Base-by-base conservation (phyloP, 1,140 invertebrate species). In the Drosophila serrata region DNA sequence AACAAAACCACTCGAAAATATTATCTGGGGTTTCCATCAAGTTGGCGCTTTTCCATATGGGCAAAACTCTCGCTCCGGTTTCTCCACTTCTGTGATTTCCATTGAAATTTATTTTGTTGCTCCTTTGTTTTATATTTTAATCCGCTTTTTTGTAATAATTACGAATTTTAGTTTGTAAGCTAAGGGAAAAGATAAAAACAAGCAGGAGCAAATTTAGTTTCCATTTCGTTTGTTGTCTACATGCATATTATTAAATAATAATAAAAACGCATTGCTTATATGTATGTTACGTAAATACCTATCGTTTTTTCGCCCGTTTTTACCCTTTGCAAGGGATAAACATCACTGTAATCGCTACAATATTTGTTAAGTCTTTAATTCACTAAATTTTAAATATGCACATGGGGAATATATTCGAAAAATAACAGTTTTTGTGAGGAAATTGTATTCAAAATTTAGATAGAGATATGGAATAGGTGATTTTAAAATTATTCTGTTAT, bases 101-200 rank as follows among this genome's bases (percentile, higher is more conserved):
- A 62, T 76, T 86, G 56, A 74, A 56, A 64, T 64, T 81, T 81
- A 57, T 60, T 75, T 70, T 46, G 58, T 82, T 73, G 63, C 67
- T 77, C 62, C 45, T 63, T 75, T 77, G 43, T 85, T 60, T 59
- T 80, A 42, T 64, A 39, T 57, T 73, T 67, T 78, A 77, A 73
- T 19, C 43, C 77, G 49, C 58, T 43, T 56, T 67, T 74, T 77
- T 80, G 70, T 81, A 86, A 81, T 75, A 70, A 59, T 64, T 85
- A 68, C 67, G 51, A 61, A 59, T 63, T 77, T 57, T 84, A 69
- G 68, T 85, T 69, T 51, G 55, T 79, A 79, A 72, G 53, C 68
- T 55, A 68, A 46, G 53, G 19, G 19, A 45, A 48, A 27, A 51
- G 46, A 43, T 17, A 35, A 19, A 29, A 56, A 43, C 53, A 40